These are phyloP conservation scores for Pinctada fucata DNA, from an alignment of 2,888 invertebrate genomes.

Conservation along the genomic window DNA sequence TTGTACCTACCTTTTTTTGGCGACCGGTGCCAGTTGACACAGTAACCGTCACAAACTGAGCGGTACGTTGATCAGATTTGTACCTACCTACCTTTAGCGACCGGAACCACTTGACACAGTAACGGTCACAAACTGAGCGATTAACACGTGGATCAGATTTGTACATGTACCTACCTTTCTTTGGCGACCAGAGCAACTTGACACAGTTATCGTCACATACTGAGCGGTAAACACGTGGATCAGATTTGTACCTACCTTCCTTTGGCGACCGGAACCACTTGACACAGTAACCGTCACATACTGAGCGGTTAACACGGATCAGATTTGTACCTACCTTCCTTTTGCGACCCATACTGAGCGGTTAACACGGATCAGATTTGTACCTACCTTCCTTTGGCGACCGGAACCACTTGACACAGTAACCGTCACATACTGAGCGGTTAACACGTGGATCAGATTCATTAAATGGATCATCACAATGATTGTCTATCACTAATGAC, in stretches of 20 bases:
- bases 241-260: constrained; percentile 7
- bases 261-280: constrained; percentile 29
- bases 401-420: constrained; percentile 41
- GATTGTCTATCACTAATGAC: constrained; percentile 20
- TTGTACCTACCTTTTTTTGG: constrained; percentile 8
- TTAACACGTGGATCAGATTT: no score
- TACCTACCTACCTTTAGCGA: not conserved
- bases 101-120: no score
- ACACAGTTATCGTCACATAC: no score
- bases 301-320: not conserved
- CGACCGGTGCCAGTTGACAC: constrained; percentile 37
- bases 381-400: constrained; percentile 10
- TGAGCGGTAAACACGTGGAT: no score
- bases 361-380: not conserved
- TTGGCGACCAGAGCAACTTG: no score
- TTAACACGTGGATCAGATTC: constrained; percentile 16
- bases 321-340: not conserved
- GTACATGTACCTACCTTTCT: no score
- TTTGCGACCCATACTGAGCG: no score
- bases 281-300: constrained; percentile 30
- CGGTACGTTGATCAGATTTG: constrained; percentile 7
- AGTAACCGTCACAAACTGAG: constrained; percentile 24
- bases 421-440: constrained; percentile 18
- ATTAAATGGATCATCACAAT: constrained; percentile 39
- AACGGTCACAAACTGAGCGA: no score